Conservation (phyloP, 2,797 vertebrate species). For the Pygocentrus nattereri region DNA sequence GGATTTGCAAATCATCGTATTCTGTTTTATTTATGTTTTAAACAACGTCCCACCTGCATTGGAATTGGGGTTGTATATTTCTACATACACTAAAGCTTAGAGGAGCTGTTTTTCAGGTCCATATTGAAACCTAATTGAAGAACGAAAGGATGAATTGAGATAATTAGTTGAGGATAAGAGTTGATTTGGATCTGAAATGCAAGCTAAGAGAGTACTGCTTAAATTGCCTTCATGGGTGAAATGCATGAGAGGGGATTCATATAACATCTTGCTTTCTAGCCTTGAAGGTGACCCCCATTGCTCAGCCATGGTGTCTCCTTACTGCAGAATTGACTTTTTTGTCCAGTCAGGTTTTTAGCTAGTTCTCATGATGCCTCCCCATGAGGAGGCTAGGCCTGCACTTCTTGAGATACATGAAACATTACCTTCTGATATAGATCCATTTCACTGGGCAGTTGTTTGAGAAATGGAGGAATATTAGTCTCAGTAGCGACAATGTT, state of each 20-base stretch:
- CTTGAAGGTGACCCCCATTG: constrained; percentile 53
- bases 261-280: constrained; percentile 29
- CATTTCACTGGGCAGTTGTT: constrained; percentile 26
- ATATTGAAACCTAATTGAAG: background rate
- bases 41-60: too few relatives aligned
- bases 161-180: constrained; percentile 1
- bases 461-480: constrained; percentile 30
- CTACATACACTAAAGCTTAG: background rate
- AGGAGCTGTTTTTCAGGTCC: background rate
- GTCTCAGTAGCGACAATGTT: constrained; percentile 30
- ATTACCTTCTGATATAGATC: constrained; percentile 33
- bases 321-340: constrained; percentile 52
- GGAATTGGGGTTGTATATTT: too few relatives aligned
- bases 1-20: too few relatives aligned
- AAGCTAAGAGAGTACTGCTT: background rate
- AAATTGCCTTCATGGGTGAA: constrained; percentile 14
- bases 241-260: constrained; percentile 22
- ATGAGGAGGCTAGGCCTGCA: constrained; percentile 31
- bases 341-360: constrained; percentile 37
- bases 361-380: constrained; percentile 30
- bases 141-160: background rate
- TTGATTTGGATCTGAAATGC: constrained; percentile 7
- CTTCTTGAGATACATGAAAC: constrained; percentile 36
- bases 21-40: too few relatives aligned
- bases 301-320: constrained; percentile 39